These are phyloP conservation scores for Chalcosyrphus nemorum DNA, from an alignment of 2,888 invertebrate species.

Conservation along the genomic window DNA sequence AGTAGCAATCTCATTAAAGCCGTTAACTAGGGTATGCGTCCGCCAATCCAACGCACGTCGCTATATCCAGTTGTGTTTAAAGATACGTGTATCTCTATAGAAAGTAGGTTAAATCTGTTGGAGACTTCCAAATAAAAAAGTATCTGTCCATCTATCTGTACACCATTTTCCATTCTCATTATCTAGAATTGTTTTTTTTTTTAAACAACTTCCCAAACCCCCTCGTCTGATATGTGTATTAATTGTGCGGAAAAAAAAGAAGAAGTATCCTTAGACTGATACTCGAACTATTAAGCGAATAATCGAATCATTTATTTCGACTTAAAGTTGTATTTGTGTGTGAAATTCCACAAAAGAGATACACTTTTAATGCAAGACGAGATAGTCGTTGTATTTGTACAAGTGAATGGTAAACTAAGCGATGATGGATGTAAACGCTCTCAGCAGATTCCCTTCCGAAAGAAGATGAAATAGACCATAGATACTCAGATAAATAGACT, in stretches of 20 bases:
- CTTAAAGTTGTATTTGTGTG: no score
- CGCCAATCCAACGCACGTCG: no score
- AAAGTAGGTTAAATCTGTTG: slow-evolving; percentile 7
- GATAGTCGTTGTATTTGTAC: not conserved
- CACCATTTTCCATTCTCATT: slow-evolving; percentile 11
- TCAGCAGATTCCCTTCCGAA: slow-evolving; percentile 7
- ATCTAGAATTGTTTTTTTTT: not conserved
- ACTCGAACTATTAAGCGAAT: not conserved
- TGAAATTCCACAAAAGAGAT: not conserved
- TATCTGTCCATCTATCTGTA: no score
- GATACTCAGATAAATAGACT: slow-evolving; percentile 44
- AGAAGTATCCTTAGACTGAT: not conserved
- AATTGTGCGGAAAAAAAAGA: slow-evolving; percentile 1
- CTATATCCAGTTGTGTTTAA: no score
- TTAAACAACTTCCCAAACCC: no score
- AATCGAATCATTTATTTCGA: not conserved
- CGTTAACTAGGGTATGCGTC: not conserved
- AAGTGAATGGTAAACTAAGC: slow-evolving; percentile 27
- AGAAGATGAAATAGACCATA: slow-evolving; percentile 8
- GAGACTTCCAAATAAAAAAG: not conserved
- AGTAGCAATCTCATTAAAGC: slow-evolving; percentile 5
- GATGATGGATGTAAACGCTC: slow-evolving; percentile 59
- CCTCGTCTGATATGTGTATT: not conserved
- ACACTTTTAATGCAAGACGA: not conserved
- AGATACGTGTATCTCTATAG: no score